A percentile compares a stretch with the other conserved stretches of the same genome.
Evolutionary conservation across 2,113 vertebrate genomes (phyloP).

Genomic region (Xyliphius kryptos): DNA sequence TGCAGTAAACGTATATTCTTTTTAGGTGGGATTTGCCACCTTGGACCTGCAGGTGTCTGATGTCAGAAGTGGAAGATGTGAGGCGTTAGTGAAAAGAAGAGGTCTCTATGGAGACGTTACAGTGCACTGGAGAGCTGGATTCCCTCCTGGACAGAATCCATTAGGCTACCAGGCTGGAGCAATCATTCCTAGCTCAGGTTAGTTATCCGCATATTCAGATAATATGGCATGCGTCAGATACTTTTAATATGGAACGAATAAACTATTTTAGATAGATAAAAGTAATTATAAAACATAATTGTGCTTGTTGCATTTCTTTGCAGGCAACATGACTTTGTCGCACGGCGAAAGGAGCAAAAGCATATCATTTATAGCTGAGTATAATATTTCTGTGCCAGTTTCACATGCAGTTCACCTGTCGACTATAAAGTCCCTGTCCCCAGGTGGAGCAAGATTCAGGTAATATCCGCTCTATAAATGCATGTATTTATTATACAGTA

Average conservation of each 20-base stretch:
- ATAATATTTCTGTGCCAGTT: slow-evolving; percentile 57
- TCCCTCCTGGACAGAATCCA: slow-evolving; percentile 59
- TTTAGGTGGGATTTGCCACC: slow-evolving; percentile 84
- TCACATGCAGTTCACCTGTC: slow-evolving; percentile 76
- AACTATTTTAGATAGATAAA: no score
- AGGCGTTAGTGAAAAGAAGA: slow-evolving; percentile 68
- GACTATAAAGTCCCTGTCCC: slow-evolving; percentile 57
- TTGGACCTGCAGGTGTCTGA: slow-evolving; percentile 69
- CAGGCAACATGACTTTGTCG: slow-evolving; percentile 74
- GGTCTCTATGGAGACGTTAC: slow-evolving; percentile 76
- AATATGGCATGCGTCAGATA: no score
- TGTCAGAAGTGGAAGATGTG: slow-evolving; percentile 66
- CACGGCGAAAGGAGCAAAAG: slow-evolving; percentile 70
- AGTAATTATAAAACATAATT: not conserved
- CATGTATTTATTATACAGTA: no score
- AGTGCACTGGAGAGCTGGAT: slow-evolving; percentile 77
- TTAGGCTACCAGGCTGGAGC: slow-evolving; percentile 61
- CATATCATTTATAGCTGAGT: slow-evolving; percentile 61
- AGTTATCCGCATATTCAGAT: no score
- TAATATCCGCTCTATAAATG: no score
- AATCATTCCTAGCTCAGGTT: slow-evolving; percentile 77
- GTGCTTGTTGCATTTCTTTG: slow-evolving; percentile 9
- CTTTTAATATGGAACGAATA: no score
- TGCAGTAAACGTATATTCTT: no score
- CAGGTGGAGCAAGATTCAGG: slow-evolving; percentile 75